Conservation (phyloP, 1,140 invertebrate genomes). For the Ceratina calcarata region DNA sequence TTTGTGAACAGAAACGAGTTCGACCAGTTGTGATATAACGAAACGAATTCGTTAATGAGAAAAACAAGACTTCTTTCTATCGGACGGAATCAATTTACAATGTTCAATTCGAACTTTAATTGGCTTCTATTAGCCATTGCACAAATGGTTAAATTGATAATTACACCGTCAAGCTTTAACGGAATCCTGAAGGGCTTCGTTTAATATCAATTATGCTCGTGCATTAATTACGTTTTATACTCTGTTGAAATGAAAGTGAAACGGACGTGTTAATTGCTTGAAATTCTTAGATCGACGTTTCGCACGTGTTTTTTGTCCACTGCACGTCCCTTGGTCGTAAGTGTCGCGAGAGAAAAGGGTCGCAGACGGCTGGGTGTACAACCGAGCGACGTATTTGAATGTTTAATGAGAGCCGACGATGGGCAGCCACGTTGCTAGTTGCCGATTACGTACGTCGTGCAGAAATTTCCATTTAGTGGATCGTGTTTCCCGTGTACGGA, state of each 20-base stretch:
- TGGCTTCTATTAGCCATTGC: too few relatives aligned
- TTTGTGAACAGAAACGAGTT: constrained; percentile 45
- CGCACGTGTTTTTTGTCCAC: background rate
- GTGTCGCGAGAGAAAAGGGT: constrained; percentile 6
- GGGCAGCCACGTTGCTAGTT: constrained; percentile 42
- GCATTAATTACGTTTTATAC: background rate
- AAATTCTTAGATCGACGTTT: background rate
- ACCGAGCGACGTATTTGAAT: constrained; percentile 56
- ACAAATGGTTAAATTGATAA: too few relatives aligned
- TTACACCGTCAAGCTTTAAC: too few relatives aligned
- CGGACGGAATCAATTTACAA: too few relatives aligned
- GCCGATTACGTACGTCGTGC: constrained; percentile 35
- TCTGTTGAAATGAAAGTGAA: too few relatives aligned
- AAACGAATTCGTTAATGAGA: background rate
- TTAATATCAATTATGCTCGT: too few relatives aligned
- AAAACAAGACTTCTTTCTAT: background rate
- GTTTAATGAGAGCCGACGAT: constrained; percentile 61
- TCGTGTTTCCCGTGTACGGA: background rate
- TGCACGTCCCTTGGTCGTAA: background rate
- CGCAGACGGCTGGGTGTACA: background rate
- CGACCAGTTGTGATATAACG: background rate
- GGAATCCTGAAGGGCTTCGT: too few relatives aligned
- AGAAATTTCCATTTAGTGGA: constrained; percentile 51
- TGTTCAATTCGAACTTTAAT: too few relatives aligned
- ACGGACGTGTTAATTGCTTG: too few relatives aligned